A percentile compares a stretch with the other conserved stretches of the same genome.
These are phyloP conservation scores for Nansenia antarctica DNA, from an alignment of 2,113 vertebrate genomes.

Conservation along the genomic window DNA sequence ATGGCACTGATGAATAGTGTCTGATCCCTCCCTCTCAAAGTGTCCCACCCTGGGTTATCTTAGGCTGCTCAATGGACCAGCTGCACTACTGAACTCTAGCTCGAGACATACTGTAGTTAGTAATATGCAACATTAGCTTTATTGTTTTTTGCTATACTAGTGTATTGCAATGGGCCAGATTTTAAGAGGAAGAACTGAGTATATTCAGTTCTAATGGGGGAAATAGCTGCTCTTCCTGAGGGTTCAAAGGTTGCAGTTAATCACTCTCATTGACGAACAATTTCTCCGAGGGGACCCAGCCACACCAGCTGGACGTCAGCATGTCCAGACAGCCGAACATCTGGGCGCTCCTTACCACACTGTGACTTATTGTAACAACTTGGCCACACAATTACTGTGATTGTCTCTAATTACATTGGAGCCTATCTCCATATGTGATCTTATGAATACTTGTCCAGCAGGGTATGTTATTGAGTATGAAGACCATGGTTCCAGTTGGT, in stretches of 20 bases:
- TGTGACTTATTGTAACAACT: constrained; percentile 35
- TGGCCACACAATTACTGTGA: constrained; percentile 34
- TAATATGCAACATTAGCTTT: background rate
- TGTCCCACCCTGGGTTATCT: no score
- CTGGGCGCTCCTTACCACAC: constrained; percentile 18
- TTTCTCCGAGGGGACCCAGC: background rate
- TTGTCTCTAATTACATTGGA: constrained; percentile 24
- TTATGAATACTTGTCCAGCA: constrained; percentile 13
- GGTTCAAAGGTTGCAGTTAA: constrained; percentile 10
- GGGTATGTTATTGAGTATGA: no score
- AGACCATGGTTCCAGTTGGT: no score
- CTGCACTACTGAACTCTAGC: no score
- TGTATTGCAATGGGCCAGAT: no score
- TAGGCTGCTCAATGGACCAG: no score
- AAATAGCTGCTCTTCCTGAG: constrained; percentile 15
- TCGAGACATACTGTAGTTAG: no score
- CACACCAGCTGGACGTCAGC: constrained; percentile 8
- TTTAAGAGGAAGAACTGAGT: background rate
- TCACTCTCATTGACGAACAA: background rate
- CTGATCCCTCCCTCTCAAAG: constrained; percentile 5
- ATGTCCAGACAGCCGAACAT: constrained; percentile 15
- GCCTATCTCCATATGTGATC: constrained; percentile 19
- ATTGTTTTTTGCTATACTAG: no score
- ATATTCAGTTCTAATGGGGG: background rate
- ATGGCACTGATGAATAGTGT: constrained; percentile 3